phyloP scores from a whole-genome alignment of 2,797 vertebrate genomes.

The Myiothlypis chrysogaster region DNA sequence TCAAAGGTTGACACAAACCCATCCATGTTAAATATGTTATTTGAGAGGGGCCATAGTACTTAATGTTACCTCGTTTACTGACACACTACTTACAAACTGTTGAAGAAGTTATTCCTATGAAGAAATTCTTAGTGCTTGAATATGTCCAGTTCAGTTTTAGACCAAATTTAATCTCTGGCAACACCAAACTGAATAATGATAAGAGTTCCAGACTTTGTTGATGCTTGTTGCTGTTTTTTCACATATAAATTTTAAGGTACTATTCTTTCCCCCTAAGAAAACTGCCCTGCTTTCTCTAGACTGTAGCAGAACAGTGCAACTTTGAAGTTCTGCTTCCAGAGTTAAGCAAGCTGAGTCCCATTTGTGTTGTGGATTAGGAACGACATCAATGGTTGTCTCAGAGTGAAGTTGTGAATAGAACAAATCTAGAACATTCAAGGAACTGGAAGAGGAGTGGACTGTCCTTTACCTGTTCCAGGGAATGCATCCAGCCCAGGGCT shows the following conservation, averaged over 20 bases:
- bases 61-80: not conserved
- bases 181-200: not conserved
- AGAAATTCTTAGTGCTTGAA: not conserved
- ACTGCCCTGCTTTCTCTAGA: not conserved
- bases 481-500: not conserved
- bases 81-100: not conserved
- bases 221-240: not conserved
- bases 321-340: not conserved
- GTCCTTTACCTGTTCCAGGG: not conserved
- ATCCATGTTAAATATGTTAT: not conserved
- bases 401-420: not conserved
- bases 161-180: not conserved
- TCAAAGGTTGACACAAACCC: not conserved
- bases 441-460: not conserved
- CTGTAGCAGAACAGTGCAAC: not conserved
- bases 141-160: not conserved
- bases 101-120: not conserved
- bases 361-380: not conserved
- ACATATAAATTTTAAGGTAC: not conserved
- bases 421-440: not conserved
- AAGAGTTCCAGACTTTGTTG: not conserved
- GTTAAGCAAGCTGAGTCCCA: not conserved
- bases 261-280: not conserved
- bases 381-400: not conserved
- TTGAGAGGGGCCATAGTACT: not conserved